Conservation (phyloP, 2,888 invertebrate genomes). For the Aphidoletes aphidimyza region DNA sequence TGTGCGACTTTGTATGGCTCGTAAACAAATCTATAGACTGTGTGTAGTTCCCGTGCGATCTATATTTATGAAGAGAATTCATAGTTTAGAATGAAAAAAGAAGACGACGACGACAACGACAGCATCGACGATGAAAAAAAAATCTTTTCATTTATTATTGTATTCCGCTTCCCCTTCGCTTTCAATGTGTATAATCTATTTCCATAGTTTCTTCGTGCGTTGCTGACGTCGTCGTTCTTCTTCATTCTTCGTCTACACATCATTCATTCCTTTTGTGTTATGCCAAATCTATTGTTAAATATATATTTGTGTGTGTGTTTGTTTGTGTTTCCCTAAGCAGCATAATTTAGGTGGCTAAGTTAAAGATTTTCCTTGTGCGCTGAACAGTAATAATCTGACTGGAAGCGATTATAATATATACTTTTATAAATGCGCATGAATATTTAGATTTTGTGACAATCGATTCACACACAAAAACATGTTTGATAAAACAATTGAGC, state of each 20-base stretch:
- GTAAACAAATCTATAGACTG: constrained; percentile 9
- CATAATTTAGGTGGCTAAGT: neutral
- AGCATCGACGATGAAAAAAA: neutral
- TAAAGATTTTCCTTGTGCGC: neutral
- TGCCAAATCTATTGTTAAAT: constrained; percentile 20
- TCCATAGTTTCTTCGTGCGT: constrained; percentile 11
- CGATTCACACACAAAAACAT: neutral
- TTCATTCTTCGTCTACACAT: neutral
- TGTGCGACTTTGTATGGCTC: constrained; percentile 32
- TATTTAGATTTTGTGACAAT: constrained; percentile 1
- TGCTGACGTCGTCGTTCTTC: neutral
- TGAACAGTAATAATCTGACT: neutral
- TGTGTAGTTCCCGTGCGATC: constrained; percentile 17
- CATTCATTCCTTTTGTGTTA: constrained; percentile 1
- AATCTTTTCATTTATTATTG: constrained; percentile 39
- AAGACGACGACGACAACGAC: neutral
- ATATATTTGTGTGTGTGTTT: constrained; percentile 12
- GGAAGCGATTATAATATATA: too few relatives aligned
- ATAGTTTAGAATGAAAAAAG: too few relatives aligned
- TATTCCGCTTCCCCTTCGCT: constrained; percentile 30
- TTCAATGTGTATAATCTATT: constrained; percentile 33
- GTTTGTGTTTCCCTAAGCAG: constrained; percentile 37
- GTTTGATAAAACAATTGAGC: neutral
- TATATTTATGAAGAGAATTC: constrained; percentile 35
- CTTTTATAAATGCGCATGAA: neutral